phyloP scores from a whole-genome alignment of 2,113 vertebrate species.

The Turdus rufiventris region DNA sequence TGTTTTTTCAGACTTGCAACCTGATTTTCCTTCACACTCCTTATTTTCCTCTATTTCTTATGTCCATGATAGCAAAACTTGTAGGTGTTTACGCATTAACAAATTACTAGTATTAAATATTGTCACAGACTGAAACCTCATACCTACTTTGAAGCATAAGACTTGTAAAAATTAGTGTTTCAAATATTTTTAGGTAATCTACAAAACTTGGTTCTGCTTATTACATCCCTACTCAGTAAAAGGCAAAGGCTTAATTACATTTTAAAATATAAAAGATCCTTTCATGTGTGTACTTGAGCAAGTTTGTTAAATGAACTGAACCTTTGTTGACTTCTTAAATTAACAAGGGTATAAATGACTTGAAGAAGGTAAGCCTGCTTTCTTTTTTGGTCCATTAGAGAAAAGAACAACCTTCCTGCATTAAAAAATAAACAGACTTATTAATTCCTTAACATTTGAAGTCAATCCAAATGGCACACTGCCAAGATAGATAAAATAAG shows the following conservation, averaged over 20 bases:
- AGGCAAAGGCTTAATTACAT: background rate
- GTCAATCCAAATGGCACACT: background rate
- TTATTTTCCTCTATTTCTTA: background rate
- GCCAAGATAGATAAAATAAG: background rate
- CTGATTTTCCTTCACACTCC: background rate
- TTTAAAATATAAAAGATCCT: background rate
- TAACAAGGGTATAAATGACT: background rate
- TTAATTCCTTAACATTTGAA: slow-evolving; percentile 4
- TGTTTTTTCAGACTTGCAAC: background rate
- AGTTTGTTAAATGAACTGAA: background rate
- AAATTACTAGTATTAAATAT: background rate
- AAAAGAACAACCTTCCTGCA: background rate
- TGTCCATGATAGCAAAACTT: background rate
- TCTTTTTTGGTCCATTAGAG: background rate
- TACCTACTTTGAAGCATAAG: background rate
- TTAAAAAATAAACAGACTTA: background rate
- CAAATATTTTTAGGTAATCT: background rate
- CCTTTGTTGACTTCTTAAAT: background rate
- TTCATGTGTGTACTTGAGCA: background rate
- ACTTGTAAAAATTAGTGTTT: background rate
- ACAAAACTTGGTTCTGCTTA: background rate
- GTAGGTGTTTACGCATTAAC: accelerated
- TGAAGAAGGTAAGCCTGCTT: background rate
- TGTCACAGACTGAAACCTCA: background rate
- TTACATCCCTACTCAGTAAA: background rate